phyloP scores from a whole-genome alignment of 2,797 vertebrate species.

The Eurystomus glaucurus region DNA sequence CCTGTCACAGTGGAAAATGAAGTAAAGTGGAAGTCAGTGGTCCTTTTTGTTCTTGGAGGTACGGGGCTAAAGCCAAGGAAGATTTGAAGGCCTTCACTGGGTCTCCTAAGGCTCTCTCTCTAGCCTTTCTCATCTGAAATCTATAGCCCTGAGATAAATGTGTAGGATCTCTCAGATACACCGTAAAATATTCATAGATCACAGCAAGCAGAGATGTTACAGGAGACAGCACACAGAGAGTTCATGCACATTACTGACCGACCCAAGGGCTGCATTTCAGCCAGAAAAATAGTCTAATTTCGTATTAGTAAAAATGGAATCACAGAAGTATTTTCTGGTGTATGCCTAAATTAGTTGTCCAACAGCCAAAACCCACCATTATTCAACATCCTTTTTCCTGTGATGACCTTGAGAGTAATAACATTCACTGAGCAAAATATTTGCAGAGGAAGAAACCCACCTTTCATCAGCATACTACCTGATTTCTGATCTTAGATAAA shows the following conservation, averaged over 20 bases:
- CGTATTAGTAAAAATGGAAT: neutral
- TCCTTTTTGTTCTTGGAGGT: neutral
- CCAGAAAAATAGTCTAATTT: neutral
- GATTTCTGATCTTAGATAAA: neutral
- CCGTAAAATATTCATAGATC: neutral
- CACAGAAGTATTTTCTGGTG: neutral
- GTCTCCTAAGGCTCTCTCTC: neutral
- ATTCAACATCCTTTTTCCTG: neutral
- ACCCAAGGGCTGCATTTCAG: neutral
- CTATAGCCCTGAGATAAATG: neutral
- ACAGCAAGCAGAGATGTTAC: neutral
- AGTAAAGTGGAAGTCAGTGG: accelerated
- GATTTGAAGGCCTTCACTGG: neutral
- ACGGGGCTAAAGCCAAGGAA: neutral
- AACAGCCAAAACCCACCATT: neutral
- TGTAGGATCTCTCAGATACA: neutral
- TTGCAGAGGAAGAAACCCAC: neutral
- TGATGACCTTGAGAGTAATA: neutral
- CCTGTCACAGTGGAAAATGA: neutral
- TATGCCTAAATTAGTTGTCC: neutral
- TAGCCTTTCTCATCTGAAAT: neutral
- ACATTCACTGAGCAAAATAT: neutral
- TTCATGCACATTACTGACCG: neutral
- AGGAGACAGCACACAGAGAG: neutral
- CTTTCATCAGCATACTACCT: neutral